Evolutionary conservation across 1,140 invertebrate genomes (phyloP), one percentile per base, ranked within the genome.

Genomic region (Trissolcus basalis): DNA sequence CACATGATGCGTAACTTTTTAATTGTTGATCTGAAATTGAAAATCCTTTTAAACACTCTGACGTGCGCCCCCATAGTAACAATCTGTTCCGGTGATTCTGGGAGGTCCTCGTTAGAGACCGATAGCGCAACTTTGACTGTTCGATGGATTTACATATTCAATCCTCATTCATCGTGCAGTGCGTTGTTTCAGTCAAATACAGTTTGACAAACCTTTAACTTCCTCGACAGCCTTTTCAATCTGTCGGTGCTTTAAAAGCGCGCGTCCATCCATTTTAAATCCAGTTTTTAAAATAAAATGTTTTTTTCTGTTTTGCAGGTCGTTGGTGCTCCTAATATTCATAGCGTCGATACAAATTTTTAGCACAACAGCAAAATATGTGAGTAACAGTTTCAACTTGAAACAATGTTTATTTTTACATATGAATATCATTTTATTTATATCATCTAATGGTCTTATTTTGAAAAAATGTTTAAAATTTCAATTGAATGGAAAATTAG

Each of bases 281-380:
- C 19, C 1, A 27, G 19, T 27, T 27, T 27, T 27, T n/a, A n/a
- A 12, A 41, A 53, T 43, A 12, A 68, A 49, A 39, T 48, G 6
- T 49, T 51, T 14, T 53, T 54, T 39, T 69, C 60, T 70, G 51
- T 88, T 88, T 45, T 27, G 19, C 84, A 89, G 87, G 85, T 89
- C 81, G 82, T 85, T 87, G 86, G 86, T 86, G 85, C 80, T 89
- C 58, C 78, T 89, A 58, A 64, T 89, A 79, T 83, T 86, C 67
- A 75, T 89, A 44, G 72, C 82, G 80, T 77, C 81, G 12, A 65
- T 80, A 58, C 81, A 85, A 43, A 61, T 88, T 54, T 73, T 76
- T 74, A 77, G 83, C 44, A 81, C 69, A 47, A 74, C 80, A 35
- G 85, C 84, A 10, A 85, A 77, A 84, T 83, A 84, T 19, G 88